Conservation (phyloP, 2,888 invertebrate species). For the Acanthococcus lagerstroemiae region DNA sequence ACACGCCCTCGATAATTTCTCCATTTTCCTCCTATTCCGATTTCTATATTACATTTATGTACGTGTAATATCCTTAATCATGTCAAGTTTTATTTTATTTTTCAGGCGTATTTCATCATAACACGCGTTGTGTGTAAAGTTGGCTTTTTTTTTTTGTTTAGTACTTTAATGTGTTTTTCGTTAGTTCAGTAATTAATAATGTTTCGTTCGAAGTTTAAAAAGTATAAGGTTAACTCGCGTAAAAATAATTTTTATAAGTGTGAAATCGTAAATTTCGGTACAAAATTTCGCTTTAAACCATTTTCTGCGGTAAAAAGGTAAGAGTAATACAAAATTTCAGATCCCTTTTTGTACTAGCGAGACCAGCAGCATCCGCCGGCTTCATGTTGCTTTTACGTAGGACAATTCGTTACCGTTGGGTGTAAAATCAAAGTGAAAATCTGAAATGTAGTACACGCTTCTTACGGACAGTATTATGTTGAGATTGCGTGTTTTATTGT, state of each 20-base stretch:
- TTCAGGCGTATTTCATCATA: conserved; percentile 28
- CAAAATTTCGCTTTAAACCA: conserved; percentile 16
- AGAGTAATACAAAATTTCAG: conserved; percentile 12
- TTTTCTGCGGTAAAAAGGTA: conserved; percentile 21
- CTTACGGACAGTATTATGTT: no score
- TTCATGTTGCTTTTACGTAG: no score
- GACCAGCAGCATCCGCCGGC: no score
- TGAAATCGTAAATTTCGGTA: conserved; percentile 20
- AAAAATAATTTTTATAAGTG: conserved; percentile 14
- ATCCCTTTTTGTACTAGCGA: conserved; percentile 15
- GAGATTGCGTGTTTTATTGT: no score
- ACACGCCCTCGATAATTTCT: no score
- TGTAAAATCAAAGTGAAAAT: no score
- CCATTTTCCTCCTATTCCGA: background rate
- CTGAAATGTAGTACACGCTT: no score
- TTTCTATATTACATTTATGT: background rate
- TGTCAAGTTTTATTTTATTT: conserved; percentile 26
- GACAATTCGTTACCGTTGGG: no score
- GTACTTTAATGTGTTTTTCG: conserved; percentile 17
- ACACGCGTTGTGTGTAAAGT: conserved; percentile 23
- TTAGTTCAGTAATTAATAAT: conserved; percentile 17
- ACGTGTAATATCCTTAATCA: conserved; percentile 19
- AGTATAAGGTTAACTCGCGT: conserved; percentile 14
- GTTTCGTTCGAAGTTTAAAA: conserved; percentile 24
- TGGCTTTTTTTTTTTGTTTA: conserved; percentile 16